phyloP scores from a whole-genome alignment of 2,113 vertebrate genomes.

The Labeo rohita region DNA sequence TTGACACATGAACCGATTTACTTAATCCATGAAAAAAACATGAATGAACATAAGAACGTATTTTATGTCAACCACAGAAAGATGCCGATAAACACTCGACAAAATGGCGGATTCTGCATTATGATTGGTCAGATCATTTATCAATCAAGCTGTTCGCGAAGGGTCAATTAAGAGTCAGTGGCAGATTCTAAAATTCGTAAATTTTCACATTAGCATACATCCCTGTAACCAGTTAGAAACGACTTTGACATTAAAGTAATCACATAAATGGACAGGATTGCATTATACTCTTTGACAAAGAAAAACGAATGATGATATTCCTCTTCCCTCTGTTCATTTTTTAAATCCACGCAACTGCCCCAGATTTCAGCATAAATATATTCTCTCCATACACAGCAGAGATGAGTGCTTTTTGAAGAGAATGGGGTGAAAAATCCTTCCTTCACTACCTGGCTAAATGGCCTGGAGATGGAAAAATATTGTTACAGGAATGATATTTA shows the following conservation, averaged over 20 bases:
- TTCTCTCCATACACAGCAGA: constrained; percentile 66
- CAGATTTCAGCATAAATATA: constrained; percentile 63
- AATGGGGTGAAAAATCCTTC: constrained; percentile 59
- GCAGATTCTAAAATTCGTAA: background rate
- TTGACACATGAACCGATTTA: too few species aligned
- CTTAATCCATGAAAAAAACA: too few species aligned
- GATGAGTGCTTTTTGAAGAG: constrained; percentile 71
- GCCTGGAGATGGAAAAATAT: constrained; percentile 79
- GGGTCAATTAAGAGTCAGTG: background rate
- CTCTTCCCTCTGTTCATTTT: constrained; percentile 48
- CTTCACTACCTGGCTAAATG: constrained; percentile 72
- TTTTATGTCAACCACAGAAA: too few species aligned
- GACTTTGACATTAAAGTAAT: too few species aligned
- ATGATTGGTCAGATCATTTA: too few species aligned
- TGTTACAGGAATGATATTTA: constrained; percentile 73
- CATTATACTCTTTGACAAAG: background rate
- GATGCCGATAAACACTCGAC: too few species aligned
- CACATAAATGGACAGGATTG: background rate
- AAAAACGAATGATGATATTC: background rate
- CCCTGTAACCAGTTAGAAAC: background rate
- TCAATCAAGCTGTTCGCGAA: too few species aligned
- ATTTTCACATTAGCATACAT: background rate
- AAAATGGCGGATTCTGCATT: too few species aligned
- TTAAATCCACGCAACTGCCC: constrained; percentile 62
- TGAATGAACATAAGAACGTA: too few species aligned